Percentiles rank a stretch among this genome's conserved stretches.
Evolutionary conservation across 1,140 invertebrate species (phyloP).

Genomic region (Theocolax elegans): DNA sequence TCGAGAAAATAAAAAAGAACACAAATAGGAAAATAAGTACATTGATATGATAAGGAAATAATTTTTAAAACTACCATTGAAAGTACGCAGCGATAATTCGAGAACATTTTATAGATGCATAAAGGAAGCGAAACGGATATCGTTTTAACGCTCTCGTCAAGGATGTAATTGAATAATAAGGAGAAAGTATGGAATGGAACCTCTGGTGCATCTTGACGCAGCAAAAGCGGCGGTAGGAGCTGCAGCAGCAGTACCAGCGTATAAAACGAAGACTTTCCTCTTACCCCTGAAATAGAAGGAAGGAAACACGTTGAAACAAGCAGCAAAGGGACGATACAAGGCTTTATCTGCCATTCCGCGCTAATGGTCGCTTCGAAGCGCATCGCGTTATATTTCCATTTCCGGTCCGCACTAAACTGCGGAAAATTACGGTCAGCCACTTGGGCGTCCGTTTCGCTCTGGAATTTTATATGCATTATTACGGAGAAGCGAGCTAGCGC

Average conservation of each 20-base stretch:
- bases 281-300: not conserved
- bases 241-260: no score
- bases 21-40: no score
- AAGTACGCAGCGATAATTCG: no score
- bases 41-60: no score
- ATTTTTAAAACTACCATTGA: no score
- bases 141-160: conserved; percentile 1
- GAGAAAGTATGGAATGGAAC: not conserved
- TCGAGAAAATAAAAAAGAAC: no score
- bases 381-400: conserved; percentile 42
- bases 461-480: conserved; percentile 45
- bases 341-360: not conserved
- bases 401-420: conserved; percentile 38
- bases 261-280: not conserved
- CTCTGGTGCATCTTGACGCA: no score
- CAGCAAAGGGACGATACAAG: not conserved
- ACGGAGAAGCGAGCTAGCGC: not conserved
- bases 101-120: no score
- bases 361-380: conserved; percentile 7
- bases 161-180: conserved; percentile 11
- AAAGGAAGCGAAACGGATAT: not conserved
- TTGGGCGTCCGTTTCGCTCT: not conserved
- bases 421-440: conserved; percentile 43
- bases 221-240: no score
- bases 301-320: not conserved